Percentiles rank a stretch among this genome's conserved stretches.
Evolutionary conservation across 1,140 invertebrate genomes (phyloP).

Genomic region (Popillia japonica): DNA sequence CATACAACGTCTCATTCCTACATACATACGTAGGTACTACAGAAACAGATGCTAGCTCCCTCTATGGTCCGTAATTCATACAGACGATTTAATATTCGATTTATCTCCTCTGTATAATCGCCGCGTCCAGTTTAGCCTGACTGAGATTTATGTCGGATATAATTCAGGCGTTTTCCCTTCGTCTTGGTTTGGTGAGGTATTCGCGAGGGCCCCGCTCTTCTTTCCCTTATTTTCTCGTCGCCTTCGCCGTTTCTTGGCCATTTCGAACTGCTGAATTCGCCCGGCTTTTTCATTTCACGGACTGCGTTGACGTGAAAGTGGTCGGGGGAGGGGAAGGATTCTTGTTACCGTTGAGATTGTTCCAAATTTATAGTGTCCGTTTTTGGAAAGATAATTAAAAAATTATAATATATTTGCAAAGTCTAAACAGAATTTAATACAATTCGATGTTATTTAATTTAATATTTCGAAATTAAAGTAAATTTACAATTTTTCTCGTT

Average conservation of each 20-base stretch:
- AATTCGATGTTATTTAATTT: neutral
- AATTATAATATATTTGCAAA: neutral
- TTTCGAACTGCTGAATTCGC: neutral
- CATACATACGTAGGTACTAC: neutral
- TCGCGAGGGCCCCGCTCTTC: neutral
- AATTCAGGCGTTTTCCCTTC: neutral
- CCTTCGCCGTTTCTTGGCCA: neutral
- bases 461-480: neutral
- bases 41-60: neutral
- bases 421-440: neutral
- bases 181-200: neutral
- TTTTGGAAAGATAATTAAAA: neutral
- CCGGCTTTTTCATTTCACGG: neutral
- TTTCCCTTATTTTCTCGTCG: neutral
- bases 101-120: slow-evolving; percentile 20
- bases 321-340: neutral
- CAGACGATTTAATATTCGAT: slow-evolving; percentile 31
- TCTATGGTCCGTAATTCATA: neutral
- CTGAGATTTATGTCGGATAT: slow-evolving; percentile 29
- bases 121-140: slow-evolving; percentile 15
- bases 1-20: neutral
- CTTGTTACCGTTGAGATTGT: neutral
- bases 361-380: neutral
- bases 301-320: neutral
- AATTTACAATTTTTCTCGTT: neutral